Evolutionary conservation across 2,113 vertebrate genomes (phyloP).

Genomic region (Leptobrachium ailaonicum): DNA sequence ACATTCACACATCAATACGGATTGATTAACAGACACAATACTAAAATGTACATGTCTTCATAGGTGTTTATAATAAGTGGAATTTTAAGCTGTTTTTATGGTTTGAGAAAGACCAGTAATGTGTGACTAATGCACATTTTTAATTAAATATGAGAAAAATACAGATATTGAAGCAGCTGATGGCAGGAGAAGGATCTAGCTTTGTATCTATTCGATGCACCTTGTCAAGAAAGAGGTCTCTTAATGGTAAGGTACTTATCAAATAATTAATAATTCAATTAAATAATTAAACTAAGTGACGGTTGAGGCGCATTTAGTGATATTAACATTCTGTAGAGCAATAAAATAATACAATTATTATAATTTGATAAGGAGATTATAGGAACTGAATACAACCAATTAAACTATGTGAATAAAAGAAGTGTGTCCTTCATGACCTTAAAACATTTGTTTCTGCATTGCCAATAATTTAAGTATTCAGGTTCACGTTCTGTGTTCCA

Average conservation of each 20-base stretch:
- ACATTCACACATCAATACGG: no score
- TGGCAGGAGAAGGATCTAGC: no score
- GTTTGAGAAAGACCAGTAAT: no score
- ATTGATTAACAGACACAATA: no score
- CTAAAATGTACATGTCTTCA: no score
- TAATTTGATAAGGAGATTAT: neutral
- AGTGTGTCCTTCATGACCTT: neutral
- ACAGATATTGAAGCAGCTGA: no score
- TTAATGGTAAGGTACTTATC: neutral
- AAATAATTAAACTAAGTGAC: neutral
- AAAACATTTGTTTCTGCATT: neutral
- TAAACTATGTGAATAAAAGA: neutral
- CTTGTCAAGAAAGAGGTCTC: neutral
- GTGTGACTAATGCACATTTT: no score
- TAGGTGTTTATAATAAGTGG: no score
- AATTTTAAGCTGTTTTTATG: no score
- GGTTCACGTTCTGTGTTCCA: no score
- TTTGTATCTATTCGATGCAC: neutral
- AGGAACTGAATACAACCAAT: neutral
- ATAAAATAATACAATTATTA: neutral
- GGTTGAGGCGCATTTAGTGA: neutral
- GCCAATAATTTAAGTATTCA: no score
- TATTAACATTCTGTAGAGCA: neutral
- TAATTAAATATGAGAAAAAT: no score
- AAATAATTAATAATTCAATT: neutral